Evolutionary conservation across 2,113 vertebrate genomes (phyloP), one percentile per base, ranked within the genome.

Genomic region (Austrofundulus limnaeus): DNA sequence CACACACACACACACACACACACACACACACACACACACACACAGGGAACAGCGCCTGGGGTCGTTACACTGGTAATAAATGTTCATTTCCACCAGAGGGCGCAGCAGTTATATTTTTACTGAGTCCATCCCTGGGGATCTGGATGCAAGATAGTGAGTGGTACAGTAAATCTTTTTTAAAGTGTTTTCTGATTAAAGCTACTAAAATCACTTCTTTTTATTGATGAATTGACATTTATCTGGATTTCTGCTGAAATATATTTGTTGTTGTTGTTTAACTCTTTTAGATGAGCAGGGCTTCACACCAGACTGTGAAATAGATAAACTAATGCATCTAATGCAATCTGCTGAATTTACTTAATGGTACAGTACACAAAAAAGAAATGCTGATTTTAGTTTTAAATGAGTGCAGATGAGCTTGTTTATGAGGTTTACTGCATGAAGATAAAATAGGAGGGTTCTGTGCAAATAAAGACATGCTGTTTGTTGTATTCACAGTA

Each of bases 401-500:
- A 5, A 38, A 10, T 2, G 39, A 41, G 39, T 14, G 39, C 39
- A 41, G 4, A 38, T 2, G 11, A 38, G 12, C 13, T 11, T 66
- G 24, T 28, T 57, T 23, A 57, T 53, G 17, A 24, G 34, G 34
- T 48, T 41, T 19, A 57, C 39, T 53, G 6, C 11, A 46, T 60
- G 17, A 49, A 41, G 20, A 60, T 43, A 43, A 34, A 9, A 53
- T 46, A 17, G 59, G 55, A 61, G 66, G 77, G 80, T 61, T 55
- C 74, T 47, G 20, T 70, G 60, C 50, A 78, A 61, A 77, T 65
- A 70, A 51, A 72, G 60, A 58, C 77, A 70, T 69, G 73, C 64
- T 79, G 77, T 88, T 91, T 91, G n/a, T n/a, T n/a, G n/a, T n/a
- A n/a, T n/a, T n/a, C n/a, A 74, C 80, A 88, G 87, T 77, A 81